Percentiles rank a stretch among this genome's conserved stretches.
Conservation (phyloP, 1,140 invertebrate species). For the Drosophila triauraria region DNA sequence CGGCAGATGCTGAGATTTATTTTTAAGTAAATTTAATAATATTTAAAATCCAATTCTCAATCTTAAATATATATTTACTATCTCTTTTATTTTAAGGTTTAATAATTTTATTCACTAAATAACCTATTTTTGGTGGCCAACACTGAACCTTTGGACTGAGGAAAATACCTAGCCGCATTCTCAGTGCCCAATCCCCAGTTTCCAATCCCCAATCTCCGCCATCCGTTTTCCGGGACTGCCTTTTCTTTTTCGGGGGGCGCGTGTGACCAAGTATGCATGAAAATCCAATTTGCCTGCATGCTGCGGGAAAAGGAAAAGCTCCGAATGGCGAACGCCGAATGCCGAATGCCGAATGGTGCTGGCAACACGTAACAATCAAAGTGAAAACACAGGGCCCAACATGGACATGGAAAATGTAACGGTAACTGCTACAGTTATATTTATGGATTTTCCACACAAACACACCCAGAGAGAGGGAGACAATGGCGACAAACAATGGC, state of each 20-base stretch:
- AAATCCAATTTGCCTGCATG: slow-evolving; percentile 79
- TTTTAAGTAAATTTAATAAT: not conserved
- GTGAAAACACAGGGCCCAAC: slow-evolving; percentile 61
- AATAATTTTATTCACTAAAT: too few species aligned
- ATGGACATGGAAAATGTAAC: slow-evolving; percentile 43
- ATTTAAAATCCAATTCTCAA: not conserved
- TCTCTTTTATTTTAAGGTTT: not conserved
- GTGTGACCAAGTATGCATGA: slow-evolving; percentile 82
- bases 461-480: not conserved
- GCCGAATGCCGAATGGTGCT: slow-evolving; percentile 16
- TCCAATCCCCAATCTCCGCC: slow-evolving; percentile 10
- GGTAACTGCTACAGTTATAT: slow-evolving; percentile 54
- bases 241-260: slow-evolving; percentile 39
- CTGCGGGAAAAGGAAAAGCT: slow-evolving; percentile 19
- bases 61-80: too few species aligned
- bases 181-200: slow-evolving; percentile 1
- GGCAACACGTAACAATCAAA: slow-evolving; percentile 80
- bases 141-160: too few species aligned
- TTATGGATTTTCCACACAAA: slow-evolving; percentile 54
- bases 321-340: not conserved
- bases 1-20: not conserved
- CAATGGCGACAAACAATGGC: slow-evolving; percentile 29
- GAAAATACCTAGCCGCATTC: not conserved
- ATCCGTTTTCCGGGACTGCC: slow-evolving; percentile 11
- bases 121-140: not conserved